These are phyloP conservation scores for Cerceris rybyensis DNA, from an alignment of 2,888 invertebrate genomes.

Conservation along the genomic window DNA sequence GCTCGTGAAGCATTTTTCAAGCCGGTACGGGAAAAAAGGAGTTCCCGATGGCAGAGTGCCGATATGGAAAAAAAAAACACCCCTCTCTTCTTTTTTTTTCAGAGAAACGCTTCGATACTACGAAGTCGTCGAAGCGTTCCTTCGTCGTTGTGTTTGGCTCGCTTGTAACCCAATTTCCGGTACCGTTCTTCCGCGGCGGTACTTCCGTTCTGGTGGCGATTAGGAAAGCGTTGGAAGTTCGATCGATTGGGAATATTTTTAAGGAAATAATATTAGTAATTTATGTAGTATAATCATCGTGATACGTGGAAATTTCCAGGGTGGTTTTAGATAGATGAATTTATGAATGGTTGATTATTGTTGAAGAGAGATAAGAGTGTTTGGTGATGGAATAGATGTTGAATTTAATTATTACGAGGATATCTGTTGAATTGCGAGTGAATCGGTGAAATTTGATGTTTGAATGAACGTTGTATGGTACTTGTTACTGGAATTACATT, in stretches of 20 bases:
- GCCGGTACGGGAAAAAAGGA: constrained; percentile 30
- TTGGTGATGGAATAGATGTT: no score
- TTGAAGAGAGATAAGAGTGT: no score
- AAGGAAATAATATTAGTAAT: neutral
- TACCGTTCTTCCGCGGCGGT: neutral
- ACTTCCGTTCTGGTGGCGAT: neutral
- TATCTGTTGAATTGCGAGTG: no score
- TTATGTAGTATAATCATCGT: no score
- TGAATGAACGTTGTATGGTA: no score
- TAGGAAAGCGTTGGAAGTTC: neutral
- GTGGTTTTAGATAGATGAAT: no score
- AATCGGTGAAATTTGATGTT: no score
- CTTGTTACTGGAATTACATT: no score
- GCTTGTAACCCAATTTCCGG: constrained; percentile 50
- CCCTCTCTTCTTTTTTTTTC: constrained; percentile 50
- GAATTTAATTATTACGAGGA: no score
- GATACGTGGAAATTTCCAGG: no score
- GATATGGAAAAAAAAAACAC: constrained; percentile 44
- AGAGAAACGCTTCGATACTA: constrained; percentile 53
- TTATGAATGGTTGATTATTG: no score
- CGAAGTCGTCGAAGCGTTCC: constrained; percentile 26
- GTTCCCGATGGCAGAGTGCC: constrained; percentile 44
- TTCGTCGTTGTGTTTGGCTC: constrained; percentile 14
- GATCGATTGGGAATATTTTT: neutral
- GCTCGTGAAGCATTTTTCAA: constrained; percentile 47